A percentile compares a stretch with the other conserved stretches of the same genome.
These are phyloP conservation scores for Phainopepla nitens DNA, from an alignment of 2,113 vertebrate genomes.

Conservation along the genomic window DNA sequence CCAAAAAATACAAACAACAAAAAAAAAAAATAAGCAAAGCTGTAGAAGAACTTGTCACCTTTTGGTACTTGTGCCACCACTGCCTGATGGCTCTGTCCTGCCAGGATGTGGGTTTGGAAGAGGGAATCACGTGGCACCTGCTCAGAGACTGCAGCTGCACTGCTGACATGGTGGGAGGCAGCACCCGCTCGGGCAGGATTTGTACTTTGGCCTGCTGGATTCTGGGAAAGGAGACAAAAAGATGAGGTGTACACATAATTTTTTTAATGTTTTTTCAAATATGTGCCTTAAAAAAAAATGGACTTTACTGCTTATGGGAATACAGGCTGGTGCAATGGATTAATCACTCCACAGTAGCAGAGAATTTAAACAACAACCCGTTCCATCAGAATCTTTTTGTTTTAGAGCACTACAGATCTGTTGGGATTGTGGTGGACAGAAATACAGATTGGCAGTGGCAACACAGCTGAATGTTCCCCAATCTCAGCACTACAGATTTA, in stretches of 20 bases:
- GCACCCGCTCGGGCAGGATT: constrained; percentile 91
- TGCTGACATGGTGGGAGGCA: constrained; percentile 86
- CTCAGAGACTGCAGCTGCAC: constrained; percentile 84
- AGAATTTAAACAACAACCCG: neutral
- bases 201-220: constrained; percentile 95
- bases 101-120: constrained; percentile 68
- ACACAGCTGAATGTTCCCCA: neutral
- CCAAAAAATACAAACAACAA: neutral
- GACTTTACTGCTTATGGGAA: neutral
- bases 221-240: constrained; percentile 55
- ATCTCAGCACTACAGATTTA: neutral
- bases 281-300: neutral
- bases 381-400: neutral
- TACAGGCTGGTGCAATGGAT: neutral
- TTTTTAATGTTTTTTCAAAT: rapidly evolving
- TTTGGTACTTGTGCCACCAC: constrained; percentile 87
- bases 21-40: neutral
- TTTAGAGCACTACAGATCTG: neutral
- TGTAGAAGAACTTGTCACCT: constrained; percentile 72
- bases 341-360: rapidly evolving
- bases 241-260: rapidly evolving
- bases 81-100: constrained; percentile 74
- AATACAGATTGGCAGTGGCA: neutral
- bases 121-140: constrained; percentile 77
- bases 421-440: neutral